A percentile compares a stretch with the other conserved stretches of the same genome.
phyloP scores from a whole-genome alignment of 2,888 invertebrate genomes.

The Hypsopygia costalis region DNA sequence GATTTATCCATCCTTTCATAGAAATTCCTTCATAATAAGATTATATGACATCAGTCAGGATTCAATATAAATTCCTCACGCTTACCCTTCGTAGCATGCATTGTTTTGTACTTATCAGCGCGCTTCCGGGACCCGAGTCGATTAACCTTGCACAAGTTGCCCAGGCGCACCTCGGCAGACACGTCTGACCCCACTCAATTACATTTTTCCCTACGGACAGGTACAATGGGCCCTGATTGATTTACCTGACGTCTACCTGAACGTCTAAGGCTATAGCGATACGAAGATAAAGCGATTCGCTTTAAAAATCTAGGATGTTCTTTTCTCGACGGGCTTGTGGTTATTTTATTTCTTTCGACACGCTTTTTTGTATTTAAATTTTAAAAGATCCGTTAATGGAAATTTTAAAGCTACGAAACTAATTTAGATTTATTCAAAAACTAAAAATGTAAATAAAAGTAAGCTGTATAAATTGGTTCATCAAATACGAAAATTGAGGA shows the following conservation, averaged over 20 bases:
- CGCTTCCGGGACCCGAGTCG: slow-evolving; percentile 7
- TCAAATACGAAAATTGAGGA: too few relatives aligned
- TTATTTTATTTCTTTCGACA: not conserved
- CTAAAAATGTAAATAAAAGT: too few relatives aligned
- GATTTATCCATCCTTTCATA: slow-evolving; percentile 1
- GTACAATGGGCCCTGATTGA: slow-evolving; percentile 44
- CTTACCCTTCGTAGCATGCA: slow-evolving; percentile 27
- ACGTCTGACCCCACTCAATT: slow-evolving; percentile 44
- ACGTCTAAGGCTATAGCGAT: slow-evolving; percentile 7
- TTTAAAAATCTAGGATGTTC: not conserved
- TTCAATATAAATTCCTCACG: slow-evolving; percentile 15
- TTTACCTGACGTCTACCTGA: slow-evolving; percentile 31
- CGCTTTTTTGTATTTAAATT: too few relatives aligned
- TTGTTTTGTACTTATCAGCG: slow-evolving; percentile 45
- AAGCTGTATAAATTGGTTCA: too few relatives aligned
- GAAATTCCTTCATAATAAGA: not conserved
- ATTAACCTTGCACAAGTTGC: slow-evolving; percentile 12
- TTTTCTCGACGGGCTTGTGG: not conserved
- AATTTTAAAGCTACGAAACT: too few relatives aligned
- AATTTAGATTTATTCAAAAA: too few relatives aligned
- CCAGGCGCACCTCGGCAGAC: slow-evolving; percentile 29
- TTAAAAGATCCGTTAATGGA: too few relatives aligned
- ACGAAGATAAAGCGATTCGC: not conserved
- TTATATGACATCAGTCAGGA: not conserved
- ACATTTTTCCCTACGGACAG: slow-evolving; percentile 50